Evolutionary conservation across 2,888 invertebrate species (phyloP).

Genomic region (Lasiommata megera): DNA sequence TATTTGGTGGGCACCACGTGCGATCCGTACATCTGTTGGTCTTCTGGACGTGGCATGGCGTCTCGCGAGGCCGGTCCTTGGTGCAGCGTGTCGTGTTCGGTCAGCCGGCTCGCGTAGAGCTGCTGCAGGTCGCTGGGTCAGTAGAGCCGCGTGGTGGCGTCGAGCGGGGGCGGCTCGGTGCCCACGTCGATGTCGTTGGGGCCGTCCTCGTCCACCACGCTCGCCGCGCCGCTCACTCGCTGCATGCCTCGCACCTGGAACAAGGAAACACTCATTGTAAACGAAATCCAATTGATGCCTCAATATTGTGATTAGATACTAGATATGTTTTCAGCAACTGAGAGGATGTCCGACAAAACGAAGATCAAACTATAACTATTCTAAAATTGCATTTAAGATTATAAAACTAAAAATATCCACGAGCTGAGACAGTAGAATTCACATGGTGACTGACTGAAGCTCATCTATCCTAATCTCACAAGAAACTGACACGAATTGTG

Average conservation of each 20-base stretch:
- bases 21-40: neutral
- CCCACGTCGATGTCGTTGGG: constrained; percentile 77
- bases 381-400: too few species aligned
- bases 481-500: too few species aligned
- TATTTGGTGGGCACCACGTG: neutral
- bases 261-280: neutral
- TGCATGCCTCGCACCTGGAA: constrained; percentile 62
- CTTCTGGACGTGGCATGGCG: neutral
- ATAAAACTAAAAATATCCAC: too few species aligned
- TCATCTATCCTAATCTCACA: too few species aligned
- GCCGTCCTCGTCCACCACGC: constrained; percentile 59
- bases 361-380: too few species aligned
- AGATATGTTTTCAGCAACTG: too few species aligned
- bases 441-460: too few species aligned
- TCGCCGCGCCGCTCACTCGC: constrained; percentile 43
- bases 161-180: constrained; percentile 67
- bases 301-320: too few species aligned
- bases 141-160: constrained; percentile 45
- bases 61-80: neutral
- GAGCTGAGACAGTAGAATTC: too few species aligned
- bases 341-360: too few species aligned
- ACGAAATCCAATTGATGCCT: too few species aligned
- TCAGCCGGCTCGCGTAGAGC: constrained; percentile 34
- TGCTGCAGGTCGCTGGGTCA: constrained; percentile 33
- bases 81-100: neutral